These are phyloP conservation scores for Enteromius trimaculatus DNA, from an alignment of 2,797 vertebrate genomes.

Conservation along the genomic window DNA sequence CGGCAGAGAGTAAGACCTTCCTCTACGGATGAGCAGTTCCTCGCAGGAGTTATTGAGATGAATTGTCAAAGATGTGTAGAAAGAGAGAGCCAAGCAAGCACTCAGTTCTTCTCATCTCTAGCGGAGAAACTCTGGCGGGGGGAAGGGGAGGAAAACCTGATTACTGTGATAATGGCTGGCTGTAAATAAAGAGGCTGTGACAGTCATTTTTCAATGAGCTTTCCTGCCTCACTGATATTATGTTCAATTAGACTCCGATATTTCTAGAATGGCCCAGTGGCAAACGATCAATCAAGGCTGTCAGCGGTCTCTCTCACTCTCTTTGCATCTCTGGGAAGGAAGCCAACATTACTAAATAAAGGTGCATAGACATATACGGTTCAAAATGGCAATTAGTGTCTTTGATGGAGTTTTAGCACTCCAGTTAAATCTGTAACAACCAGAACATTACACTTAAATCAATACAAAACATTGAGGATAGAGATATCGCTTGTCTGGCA, in stretches of 20 bases:
- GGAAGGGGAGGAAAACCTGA: slow-evolving; percentile 30
- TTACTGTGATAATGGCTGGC: slow-evolving; percentile 35
- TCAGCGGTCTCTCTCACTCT: slow-evolving; percentile 19
- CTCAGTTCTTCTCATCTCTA: slow-evolving; percentile 2
- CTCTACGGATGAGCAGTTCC: slow-evolving; percentile 18
- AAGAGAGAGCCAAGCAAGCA: not conserved
- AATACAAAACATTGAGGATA: not conserved
- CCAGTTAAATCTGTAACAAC: slow-evolving; percentile 24
- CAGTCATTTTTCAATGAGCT: slow-evolving; percentile 35
- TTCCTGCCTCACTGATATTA: slow-evolving; percentile 38
- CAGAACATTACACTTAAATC: not conserved
- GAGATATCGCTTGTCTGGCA: not conserved
- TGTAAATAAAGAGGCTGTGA: slow-evolving; percentile 45
- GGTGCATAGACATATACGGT: slow-evolving; percentile 14
- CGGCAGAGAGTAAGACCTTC: slow-evolving; percentile 22
- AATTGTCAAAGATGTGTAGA: slow-evolving; percentile 32
- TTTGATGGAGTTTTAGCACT: slow-evolving; percentile 38
- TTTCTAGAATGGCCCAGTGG: slow-evolving; percentile 34
- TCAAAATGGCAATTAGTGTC: slow-evolving; percentile 32
- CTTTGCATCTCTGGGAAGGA: slow-evolving; percentile 28
- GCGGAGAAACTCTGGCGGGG: slow-evolving; percentile 8
- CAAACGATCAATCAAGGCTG: slow-evolving; percentile 43
- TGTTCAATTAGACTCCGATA: slow-evolving; percentile 43
- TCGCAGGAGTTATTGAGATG: slow-evolving; percentile 24
- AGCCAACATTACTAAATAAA: slow-evolving; percentile 33